A percentile compares a stretch with the other conserved stretches of the same genome.
Evolutionary conservation across 2,797 vertebrate species (phyloP).

Genomic region (Pseudomugil gertrudae): DNA sequence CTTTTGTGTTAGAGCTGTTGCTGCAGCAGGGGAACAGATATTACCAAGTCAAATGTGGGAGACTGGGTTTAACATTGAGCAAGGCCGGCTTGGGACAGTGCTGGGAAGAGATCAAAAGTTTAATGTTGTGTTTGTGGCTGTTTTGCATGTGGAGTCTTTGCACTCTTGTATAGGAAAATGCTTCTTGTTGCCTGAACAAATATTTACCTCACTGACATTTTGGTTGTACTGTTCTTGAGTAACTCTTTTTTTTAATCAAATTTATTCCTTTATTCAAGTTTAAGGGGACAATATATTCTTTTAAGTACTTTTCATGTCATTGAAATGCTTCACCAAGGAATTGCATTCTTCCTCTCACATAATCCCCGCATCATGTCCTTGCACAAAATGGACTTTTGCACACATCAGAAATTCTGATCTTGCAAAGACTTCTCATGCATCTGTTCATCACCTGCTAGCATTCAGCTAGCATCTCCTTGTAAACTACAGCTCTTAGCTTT

Average conservation of each 20-base stretch:
- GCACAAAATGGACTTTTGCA: not conserved
- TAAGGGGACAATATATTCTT: not conserved
- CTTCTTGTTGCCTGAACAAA: not conserved
- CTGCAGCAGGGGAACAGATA: conserved; percentile 66
- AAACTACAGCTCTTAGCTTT: conserved; percentile 1
- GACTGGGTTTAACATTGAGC: conserved; percentile 72
- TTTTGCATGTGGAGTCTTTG: conserved; percentile 1
- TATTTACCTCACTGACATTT: not conserved
- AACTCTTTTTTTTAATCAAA: not conserved
- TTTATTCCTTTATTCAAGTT: not conserved
- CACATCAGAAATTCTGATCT: not conserved
- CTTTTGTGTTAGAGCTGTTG: conserved; percentile 66
- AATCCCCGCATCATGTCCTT: not conserved
- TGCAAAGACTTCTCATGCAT: not conserved
- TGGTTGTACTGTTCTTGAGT: not conserved
- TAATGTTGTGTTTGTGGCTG: not conserved
- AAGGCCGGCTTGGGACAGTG: conserved; percentile 51
- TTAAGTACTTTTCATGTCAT: not conserved
- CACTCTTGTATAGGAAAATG: not conserved
- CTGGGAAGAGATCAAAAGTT: conserved; percentile 36
- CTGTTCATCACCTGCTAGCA: not conserved
- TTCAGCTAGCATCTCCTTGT: not conserved
- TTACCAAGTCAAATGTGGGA: conserved; percentile 81
- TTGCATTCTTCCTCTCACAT: not conserved
- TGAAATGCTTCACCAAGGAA: not conserved